A percentile compares a stretch with the other conserved stretches of the same genome.
phyloP scores from a whole-genome alignment of 2,888 invertebrate genomes.

The Mythimna ferrago region DNA sequence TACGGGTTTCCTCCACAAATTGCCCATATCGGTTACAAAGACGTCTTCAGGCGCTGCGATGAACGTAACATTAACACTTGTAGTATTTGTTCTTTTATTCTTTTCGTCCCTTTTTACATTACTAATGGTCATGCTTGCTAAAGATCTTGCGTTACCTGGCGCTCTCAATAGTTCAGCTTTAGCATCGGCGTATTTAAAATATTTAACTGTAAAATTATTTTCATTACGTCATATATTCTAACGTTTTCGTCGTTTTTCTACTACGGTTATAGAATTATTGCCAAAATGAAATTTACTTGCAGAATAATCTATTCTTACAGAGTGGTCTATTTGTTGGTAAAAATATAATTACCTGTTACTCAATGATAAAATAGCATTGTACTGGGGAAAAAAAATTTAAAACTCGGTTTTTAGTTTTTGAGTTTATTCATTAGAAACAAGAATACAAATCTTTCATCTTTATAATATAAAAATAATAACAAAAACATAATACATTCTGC shows the following conservation, averaged over 20 bases:
- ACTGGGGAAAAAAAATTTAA: too few species aligned
- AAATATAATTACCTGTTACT: too few species aligned
- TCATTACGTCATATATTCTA: too few species aligned
- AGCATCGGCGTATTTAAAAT: too few species aligned
- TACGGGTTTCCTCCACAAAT: conserved; percentile 1
- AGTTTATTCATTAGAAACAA: too few species aligned
- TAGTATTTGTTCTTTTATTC: background rate
- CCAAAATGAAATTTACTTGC: background rate
- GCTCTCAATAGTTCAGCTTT: background rate
- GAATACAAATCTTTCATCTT: too few species aligned
- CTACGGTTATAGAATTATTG: background rate
- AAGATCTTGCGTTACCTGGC: background rate
- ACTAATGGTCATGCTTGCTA: background rate
- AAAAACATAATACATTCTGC: too few species aligned
- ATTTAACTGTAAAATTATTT: too few species aligned
- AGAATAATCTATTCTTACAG: background rate
- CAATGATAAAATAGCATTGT: too few species aligned
- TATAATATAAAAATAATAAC: background rate
- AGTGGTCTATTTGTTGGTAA: background rate
- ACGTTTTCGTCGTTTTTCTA: background rate
- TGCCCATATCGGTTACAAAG: background rate
- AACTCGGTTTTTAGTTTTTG: too few species aligned
- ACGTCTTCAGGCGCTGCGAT: background rate
- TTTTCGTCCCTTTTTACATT: background rate
- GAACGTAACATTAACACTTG: background rate